Percentiles rank a stretch among this genome's conserved stretches.
These are phyloP conservation scores for Phacellophora camtschatica DNA, from an alignment of 30 jellyfish, hydroid and myxozoan genomes.

Conservation along the genomic window DNA sequence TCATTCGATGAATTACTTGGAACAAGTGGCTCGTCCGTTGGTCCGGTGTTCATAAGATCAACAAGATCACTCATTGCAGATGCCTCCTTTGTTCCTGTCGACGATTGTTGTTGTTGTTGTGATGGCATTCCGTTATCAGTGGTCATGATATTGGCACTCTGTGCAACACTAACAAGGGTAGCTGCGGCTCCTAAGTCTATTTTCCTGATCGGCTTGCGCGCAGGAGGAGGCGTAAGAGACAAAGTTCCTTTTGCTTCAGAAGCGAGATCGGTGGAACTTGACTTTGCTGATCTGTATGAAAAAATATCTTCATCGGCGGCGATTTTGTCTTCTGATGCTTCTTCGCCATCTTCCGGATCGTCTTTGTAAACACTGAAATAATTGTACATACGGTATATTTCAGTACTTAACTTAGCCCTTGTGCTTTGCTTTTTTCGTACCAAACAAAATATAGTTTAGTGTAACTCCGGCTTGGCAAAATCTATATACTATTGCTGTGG, in stretches of 20 bases:
- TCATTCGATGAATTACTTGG: constrained; percentile 42
- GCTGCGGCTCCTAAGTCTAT: constrained; percentile 96
- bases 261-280: constrained; percentile 13
- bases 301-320: constrained; percentile 70
- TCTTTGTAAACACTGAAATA: constrained; percentile 66
- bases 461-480: too few relatives aligned
- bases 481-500: too few relatives aligned
- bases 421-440: too few relatives aligned
- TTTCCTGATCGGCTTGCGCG: constrained; percentile 57
- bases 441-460: too few relatives aligned
- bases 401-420: too few relatives aligned
- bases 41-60: constrained; percentile 70
- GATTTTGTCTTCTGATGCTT: constrained; percentile 72
- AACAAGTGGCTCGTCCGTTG: constrained; percentile 57
- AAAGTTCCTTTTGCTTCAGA: background rate
- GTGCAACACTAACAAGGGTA: constrained; percentile 52
- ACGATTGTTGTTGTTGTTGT: too few relatives aligned
- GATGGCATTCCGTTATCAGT: background rate
- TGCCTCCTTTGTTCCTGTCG: constrained; percentile 20
- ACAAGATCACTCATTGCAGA: constrained; percentile 78
- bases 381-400: background rate
- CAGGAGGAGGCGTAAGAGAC: background rate
- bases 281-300: constrained; percentile 43
- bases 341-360: constrained; percentile 95
- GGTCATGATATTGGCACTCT: background rate